Conservation (phyloP, 2,888 invertebrate genomes). For the Agrotis clavis region DNA sequence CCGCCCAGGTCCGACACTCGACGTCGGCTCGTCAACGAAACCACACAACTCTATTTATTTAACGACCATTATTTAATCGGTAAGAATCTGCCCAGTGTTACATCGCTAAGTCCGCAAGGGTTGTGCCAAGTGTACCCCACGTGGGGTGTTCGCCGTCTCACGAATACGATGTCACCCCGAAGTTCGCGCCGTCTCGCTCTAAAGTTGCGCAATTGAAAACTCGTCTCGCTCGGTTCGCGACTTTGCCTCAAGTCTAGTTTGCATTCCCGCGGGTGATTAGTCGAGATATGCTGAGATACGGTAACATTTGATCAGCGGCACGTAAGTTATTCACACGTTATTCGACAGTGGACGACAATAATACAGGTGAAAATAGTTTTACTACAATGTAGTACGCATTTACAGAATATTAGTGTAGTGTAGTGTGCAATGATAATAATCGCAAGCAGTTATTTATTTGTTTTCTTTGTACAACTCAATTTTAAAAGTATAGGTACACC, state of each 20-base stretch:
- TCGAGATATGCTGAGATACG: slow-evolving; percentile 78
- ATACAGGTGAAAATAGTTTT: slow-evolving; percentile 33
- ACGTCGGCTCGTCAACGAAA: slow-evolving; percentile 91
- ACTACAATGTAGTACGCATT: slow-evolving; percentile 22
- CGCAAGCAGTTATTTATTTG: background rate
- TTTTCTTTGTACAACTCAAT: background rate
- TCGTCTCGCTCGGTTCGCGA: slow-evolving; percentile 75
- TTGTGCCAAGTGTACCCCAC: slow-evolving; percentile 79
- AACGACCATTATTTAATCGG: slow-evolving; percentile 88
- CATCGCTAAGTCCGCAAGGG: slow-evolving; percentile 72
- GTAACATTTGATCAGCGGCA: slow-evolving; percentile 80
- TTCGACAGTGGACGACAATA: slow-evolving; percentile 44
- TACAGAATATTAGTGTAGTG: slow-evolving; percentile 30
- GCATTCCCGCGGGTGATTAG: slow-evolving; percentile 82
- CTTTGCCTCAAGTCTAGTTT: slow-evolving; percentile 70
- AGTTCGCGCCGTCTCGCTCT: slow-evolving; percentile 79
- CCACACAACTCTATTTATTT: slow-evolving; percentile 85
- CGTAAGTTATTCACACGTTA: slow-evolving; percentile 79
- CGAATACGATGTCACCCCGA: slow-evolving; percentile 64
- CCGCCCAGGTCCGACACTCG: slow-evolving; percentile 90
- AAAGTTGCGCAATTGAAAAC: slow-evolving; percentile 81
- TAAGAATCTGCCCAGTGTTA: slow-evolving; percentile 85
- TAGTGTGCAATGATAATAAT: slow-evolving; percentile 15
- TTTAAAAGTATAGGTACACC: background rate
- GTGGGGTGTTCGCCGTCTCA: slow-evolving; percentile 63